Evolutionary conservation across 2,797 vertebrate species (phyloP).

Genomic region (Gorsachius magnificus): DNA sequence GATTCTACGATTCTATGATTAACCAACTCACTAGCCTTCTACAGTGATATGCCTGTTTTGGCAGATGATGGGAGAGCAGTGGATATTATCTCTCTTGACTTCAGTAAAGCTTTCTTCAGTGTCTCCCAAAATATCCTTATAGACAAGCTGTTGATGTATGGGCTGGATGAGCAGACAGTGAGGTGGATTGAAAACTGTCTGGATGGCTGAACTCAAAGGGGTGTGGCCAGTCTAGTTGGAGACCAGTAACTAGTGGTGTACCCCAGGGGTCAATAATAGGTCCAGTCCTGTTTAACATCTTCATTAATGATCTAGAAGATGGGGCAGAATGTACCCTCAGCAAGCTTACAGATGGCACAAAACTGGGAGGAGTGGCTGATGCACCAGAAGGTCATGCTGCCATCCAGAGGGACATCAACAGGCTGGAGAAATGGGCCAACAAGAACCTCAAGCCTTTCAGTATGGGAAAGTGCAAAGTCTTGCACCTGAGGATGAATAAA

Average conservation of each 20-base stretch:
- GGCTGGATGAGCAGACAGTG: neutral
- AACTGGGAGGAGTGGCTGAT: neutral
- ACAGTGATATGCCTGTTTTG: neutral
- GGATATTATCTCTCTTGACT: neutral
- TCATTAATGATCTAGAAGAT: neutral
- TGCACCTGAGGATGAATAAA: neutral
- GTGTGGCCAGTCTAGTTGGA: neutral
- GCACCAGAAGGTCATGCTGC: neutral
- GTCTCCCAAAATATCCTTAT: neutral
- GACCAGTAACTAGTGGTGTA: neutral
- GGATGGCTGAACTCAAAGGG: neutral
- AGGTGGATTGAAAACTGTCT: neutral
- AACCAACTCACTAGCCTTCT: neutral
- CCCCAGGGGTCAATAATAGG: neutral
- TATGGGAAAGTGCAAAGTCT: neutral
- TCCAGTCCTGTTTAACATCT: neutral
- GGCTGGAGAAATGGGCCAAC: neutral
- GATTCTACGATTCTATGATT: neutral
- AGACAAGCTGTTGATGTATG: neutral
- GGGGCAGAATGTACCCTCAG: neutral
- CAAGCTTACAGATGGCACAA: neutral
- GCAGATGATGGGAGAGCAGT: neutral
- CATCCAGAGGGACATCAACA: too few relatives aligned
- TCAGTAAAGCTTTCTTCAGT: neutral
- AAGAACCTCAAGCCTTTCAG: neutral